Base-by-base conservation (phyloP, 2,113 vertebrate species). In the Stegastes partitus region DNA sequence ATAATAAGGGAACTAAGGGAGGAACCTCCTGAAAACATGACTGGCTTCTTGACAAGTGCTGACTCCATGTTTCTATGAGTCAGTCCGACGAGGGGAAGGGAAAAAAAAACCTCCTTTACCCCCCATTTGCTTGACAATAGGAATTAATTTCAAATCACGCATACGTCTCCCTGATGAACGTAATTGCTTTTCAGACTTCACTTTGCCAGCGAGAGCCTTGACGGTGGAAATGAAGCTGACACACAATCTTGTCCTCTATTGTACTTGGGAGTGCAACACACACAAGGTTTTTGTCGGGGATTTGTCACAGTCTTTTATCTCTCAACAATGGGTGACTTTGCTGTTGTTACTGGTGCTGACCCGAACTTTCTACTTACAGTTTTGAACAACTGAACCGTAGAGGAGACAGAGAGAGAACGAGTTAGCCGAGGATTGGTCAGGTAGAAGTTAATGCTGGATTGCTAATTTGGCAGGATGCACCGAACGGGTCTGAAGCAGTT, bases 151-250 rank as follows among this genome's bases (percentile, higher is more conserved):
- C 81, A 87, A 86, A 83, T 87, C 70, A 70, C 22, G 34, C 47
- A 3, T 71, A 80, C 16, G 58, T 82, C 72, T 85, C 82, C 49
- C 51, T 68, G 72, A 89, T 90, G 87, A 89, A 66, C 31, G 12
- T 86, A 90, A 93, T 93, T 88, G 82, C 82, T 81, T 91, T 91
- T 90, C 83, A 83, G 59, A 44, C 75, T 42, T 59, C 25, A 64
- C 74, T 89, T 77, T 77, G 63, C 74, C 65, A 73, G 64, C 56
- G 82, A 82, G 83, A 70, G 72, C 45, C 71, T 77, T 68, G 66
- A 81, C 82, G 77, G 50, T 76, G 81, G 72, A 88, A 84, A 81
- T 79, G 56, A 83, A 82, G 72, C 78, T 71, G 77, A 81, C 76
- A 65, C 61, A 62, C 83, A 75, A 81, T 88, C 80, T 80, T 76